A percentile compares a stretch with the other conserved stretches of the same genome.
Conservation (phyloP, 1,140 invertebrate species). For the Zophobas morio region DNA sequence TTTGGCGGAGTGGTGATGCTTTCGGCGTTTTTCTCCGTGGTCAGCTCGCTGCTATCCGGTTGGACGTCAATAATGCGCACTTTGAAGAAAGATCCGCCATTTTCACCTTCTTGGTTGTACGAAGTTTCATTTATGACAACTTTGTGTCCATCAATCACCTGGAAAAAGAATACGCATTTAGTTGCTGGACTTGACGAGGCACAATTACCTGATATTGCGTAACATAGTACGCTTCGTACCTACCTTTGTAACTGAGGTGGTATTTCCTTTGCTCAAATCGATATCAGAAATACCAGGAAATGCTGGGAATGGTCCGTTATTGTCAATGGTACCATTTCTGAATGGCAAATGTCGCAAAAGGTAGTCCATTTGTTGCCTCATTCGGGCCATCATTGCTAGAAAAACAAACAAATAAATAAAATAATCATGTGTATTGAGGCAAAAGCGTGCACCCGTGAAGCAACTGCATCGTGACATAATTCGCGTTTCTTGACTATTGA, state of each 20-base stretch:
- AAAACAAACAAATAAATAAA: conserved; percentile 54
- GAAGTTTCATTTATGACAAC: conserved; percentile 74
- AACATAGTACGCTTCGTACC: conserved; percentile 11
- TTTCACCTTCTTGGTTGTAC: conserved; percentile 68
- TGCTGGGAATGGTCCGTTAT: conserved; percentile 40
- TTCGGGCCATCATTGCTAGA: conserved; percentile 68
- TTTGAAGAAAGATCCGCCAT: conserved; percentile 68
- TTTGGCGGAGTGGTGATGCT: conserved; percentile 23
- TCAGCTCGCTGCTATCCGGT: conserved; percentile 66
- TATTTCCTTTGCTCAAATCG: conserved; percentile 71
- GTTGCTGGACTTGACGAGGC: conserved; percentile 7
- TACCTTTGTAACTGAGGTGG: conserved; percentile 72
- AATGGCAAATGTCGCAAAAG: conserved; percentile 60
- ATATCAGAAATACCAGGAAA: conserved; percentile 61
- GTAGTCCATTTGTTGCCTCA: conserved; percentile 66
- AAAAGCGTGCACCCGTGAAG: conserved; percentile 10
- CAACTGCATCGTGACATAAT: conserved; percentile 10
- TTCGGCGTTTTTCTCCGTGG: conserved; percentile 58
- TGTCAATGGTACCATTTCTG: conserved; percentile 59
- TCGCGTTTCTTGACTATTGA: conserved; percentile 3
- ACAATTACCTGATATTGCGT: conserved; percentile 10
- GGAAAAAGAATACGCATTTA: conserved; percentile 36
- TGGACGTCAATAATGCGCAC: conserved; percentile 71
- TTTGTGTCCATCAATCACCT: conserved; percentile 73
- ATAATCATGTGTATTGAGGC: conserved; percentile 19